Percentiles rank a stretch among this genome's conserved stretches.
phyloP scores from a whole-genome alignment of 2,888 invertebrate species.

The Cryptus viduatorius region DNA sequence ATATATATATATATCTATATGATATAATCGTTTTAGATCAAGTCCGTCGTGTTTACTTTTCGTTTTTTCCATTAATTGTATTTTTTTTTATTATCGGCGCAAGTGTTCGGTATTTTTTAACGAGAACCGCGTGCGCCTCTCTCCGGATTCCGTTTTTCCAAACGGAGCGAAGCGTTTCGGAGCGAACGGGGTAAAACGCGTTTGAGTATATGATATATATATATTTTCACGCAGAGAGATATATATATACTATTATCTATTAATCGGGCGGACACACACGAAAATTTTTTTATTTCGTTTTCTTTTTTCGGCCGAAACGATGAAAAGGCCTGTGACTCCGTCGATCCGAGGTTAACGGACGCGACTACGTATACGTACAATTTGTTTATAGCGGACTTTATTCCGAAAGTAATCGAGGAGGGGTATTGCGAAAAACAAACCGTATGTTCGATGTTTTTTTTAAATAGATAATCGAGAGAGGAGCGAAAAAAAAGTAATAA shows the following conservation, averaged over 20 bases:
- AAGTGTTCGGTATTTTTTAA: constrained; percentile 53
- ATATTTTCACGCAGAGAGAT: no score
- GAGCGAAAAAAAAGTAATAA: not conserved
- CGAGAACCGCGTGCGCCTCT: constrained; percentile 49
- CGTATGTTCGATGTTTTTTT: constrained; percentile 60
- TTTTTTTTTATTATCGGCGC: constrained; percentile 81
- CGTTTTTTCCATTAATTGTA: constrained; percentile 62
- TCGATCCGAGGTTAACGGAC: constrained; percentile 30
- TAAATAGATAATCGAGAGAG: constrained; percentile 40
- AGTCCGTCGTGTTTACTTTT: constrained; percentile 35
- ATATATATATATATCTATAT: not conserved
- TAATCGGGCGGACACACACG: constrained; percentile 33
- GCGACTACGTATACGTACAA: constrained; percentile 38
- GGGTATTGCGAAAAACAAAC: constrained; percentile 34
- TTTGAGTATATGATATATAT: constrained; percentile 73
- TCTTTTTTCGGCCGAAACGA: constrained; percentile 38
- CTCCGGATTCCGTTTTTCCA: not conserved
- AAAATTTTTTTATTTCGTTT: constrained; percentile 27
- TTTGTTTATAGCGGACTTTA: constrained; percentile 39
- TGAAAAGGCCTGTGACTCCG: constrained; percentile 23
- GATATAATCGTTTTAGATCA: constrained; percentile 23
- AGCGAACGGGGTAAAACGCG: not conserved
- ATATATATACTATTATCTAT: constrained; percentile 80
- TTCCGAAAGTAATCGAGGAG: constrained; percentile 42
- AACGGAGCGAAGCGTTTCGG: constrained; percentile 5